Percentiles rank a stretch among this genome's conserved stretches.
phyloP scores from a whole-genome alignment of 2,888 invertebrate genomes.

The Lottia gigantea region DNA sequence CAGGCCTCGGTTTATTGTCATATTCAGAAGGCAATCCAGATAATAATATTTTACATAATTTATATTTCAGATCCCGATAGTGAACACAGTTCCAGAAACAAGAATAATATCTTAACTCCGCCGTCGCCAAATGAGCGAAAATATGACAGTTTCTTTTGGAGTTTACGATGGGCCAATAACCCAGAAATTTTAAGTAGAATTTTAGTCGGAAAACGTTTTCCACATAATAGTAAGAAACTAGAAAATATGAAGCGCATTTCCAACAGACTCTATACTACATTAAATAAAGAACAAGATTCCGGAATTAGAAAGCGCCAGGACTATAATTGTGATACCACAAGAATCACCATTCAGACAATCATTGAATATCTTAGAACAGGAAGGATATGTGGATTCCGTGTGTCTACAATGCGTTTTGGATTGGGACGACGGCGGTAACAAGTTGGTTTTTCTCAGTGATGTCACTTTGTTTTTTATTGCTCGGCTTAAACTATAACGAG shows the following conservation, averaged over 20 bases:
- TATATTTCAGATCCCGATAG: too few relatives aligned
- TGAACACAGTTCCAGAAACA: too few relatives aligned
- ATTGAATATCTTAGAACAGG: conserved; percentile 22
- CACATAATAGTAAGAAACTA: background rate
- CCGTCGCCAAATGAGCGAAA: background rate
- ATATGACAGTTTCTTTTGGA: background rate
- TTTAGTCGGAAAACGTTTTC: background rate
- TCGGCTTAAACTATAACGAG: too few relatives aligned
- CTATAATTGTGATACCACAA: conserved; percentile 18
- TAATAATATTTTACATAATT: too few relatives aligned
- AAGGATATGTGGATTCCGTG: conserved; percentile 25
- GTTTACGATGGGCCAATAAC: conserved; percentile 1
- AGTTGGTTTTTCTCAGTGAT: background rate
- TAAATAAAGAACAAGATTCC: background rate
- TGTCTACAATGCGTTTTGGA: conserved; percentile 24
- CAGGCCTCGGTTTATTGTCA: too few relatives aligned
- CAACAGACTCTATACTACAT: background rate
- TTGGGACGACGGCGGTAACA: conserved; percentile 20
- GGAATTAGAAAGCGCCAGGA: conserved; percentile 7
- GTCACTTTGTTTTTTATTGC: too few relatives aligned
- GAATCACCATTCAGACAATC: conserved; percentile 20
- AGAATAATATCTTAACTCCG: too few relatives aligned
- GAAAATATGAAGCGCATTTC: background rate
- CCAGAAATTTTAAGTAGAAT: background rate
- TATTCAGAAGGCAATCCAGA: too few relatives aligned